Evolutionary conservation across 2,113 vertebrate genomes (phyloP).

Genomic region (Mesitornis unicolor): DNA sequence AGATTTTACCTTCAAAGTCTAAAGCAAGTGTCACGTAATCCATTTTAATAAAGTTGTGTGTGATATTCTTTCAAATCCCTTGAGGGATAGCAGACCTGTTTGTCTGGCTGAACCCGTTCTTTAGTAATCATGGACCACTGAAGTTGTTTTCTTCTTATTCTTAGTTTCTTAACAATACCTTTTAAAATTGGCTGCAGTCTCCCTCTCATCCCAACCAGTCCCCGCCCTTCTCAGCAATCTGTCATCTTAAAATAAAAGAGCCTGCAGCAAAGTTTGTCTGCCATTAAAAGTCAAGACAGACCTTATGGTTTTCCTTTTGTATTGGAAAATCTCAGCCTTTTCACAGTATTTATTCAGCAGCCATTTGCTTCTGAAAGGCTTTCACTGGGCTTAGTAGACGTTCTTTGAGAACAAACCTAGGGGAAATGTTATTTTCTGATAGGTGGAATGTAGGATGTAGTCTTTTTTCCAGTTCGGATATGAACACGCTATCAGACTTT

Average conservation of each 20-base stretch:
- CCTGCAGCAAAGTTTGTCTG: conserved; percentile 66
- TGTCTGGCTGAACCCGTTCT: conserved; percentile 83
- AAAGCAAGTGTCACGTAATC: conserved; percentile 71
- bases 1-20: conserved; percentile 65
- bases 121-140: conserved; percentile 80
- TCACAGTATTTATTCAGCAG: conserved; percentile 67
- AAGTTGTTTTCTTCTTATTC: conserved; percentile 79
- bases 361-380: conserved; percentile 48
- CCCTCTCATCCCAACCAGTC: conserved; percentile 50
- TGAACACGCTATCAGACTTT: neutral
- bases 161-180: conserved; percentile 81
- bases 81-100: conserved; percentile 72
- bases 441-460: conserved; percentile 1
- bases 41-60: conserved; percentile 81
- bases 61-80: conserved; percentile 81
- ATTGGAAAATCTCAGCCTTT: conserved; percentile 64
- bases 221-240: conserved; percentile 66
- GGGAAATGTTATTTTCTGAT: conserved; percentile 18
- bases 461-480: neutral
- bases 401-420: conserved; percentile 53
- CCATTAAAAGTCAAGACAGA: conserved; percentile 60
- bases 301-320: conserved; percentile 63
- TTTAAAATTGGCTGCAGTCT: conserved; percentile 75
- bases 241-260: conserved; percentile 70
- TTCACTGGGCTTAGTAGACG: conserved; percentile 32